These are phyloP conservation scores for Carterocephalus palaemon DNA, from an alignment of 2,888 invertebrate species.

Conservation along the genomic window DNA sequence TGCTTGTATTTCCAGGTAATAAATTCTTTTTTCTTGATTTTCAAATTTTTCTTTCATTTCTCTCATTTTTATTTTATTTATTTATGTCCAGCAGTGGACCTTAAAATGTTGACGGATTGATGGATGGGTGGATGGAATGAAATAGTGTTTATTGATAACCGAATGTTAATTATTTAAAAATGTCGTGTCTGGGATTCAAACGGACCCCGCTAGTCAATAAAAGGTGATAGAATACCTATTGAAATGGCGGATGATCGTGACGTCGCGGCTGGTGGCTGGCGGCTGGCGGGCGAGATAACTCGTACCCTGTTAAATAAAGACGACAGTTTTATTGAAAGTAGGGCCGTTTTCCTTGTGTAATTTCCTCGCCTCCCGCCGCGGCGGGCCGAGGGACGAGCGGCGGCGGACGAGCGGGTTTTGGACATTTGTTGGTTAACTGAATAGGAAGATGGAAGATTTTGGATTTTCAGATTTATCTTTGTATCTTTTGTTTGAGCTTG, in stretches of 20 bases:
- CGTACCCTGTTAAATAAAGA: conserved; percentile 75
- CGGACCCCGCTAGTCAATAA: conserved; percentile 12
- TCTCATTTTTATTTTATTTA: background rate
- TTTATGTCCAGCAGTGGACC: too few species aligned
- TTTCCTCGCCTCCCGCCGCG: conserved; percentile 65
- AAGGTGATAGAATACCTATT: conserved; percentile 26
- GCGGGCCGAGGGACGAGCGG: conserved; percentile 36
- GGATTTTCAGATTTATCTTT: too few species aligned
- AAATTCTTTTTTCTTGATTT: too few species aligned
- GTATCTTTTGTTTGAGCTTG: too few species aligned
- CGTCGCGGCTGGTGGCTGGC: conserved; percentile 35
- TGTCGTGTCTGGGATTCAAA: background rate
- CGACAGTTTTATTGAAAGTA: conserved; percentile 78
- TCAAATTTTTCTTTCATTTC: too few species aligned
- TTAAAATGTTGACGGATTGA: background rate
- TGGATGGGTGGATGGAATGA: background rate
- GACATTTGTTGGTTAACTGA: too few species aligned
- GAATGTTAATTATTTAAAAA: background rate
- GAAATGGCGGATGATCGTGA: conserved; percentile 28
- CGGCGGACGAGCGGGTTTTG: background rate
- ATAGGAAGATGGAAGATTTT: too few species aligned
- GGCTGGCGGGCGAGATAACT: conserved; percentile 59
- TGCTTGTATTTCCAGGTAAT: too few species aligned
- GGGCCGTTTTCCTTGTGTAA: conserved; percentile 74
- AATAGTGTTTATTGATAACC: background rate